Evolutionary conservation across 2,797 vertebrate species (phyloP).

Genomic region (Podargus strigoides): DNA sequence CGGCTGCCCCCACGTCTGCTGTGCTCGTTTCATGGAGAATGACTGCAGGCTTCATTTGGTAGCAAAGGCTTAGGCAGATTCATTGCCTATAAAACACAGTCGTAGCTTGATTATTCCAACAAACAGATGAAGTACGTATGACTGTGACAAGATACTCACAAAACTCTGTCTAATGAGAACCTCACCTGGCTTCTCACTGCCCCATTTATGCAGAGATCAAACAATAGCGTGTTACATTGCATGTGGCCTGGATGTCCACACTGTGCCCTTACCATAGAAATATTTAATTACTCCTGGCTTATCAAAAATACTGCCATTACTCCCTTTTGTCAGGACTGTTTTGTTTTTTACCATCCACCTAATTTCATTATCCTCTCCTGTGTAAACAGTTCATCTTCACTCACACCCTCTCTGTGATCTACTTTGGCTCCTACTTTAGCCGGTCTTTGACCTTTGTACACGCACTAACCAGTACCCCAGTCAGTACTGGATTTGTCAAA

Average conservation of each 20-base stretch:
- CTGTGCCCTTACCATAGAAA: background rate
- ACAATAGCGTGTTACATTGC: background rate
- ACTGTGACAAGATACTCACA: background rate
- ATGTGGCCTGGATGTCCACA: rapidly evolving
- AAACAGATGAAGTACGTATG: background rate
- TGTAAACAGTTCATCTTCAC: background rate
- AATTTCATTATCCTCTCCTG: background rate
- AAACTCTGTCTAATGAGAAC: background rate
- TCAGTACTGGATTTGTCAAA: background rate
- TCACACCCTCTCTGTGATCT: background rate
- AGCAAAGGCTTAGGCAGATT: background rate
- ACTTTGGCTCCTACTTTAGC: background rate
- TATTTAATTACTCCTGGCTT: background rate
- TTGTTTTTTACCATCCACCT: background rate
- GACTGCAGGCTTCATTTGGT: background rate
- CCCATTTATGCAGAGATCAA: background rate
- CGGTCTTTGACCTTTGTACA: background rate
- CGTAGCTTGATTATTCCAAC: background rate
- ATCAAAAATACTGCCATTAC: background rate
- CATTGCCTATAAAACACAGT: background rate
- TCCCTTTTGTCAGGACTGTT: background rate
- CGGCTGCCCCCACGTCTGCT: background rate
- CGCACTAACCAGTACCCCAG: rapidly evolving
- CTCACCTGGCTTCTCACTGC: background rate
- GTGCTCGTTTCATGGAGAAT: background rate